Evolutionary conservation across 2,113 vertebrate genomes (phyloP).

Genomic region (Ailurus styani): DNA sequence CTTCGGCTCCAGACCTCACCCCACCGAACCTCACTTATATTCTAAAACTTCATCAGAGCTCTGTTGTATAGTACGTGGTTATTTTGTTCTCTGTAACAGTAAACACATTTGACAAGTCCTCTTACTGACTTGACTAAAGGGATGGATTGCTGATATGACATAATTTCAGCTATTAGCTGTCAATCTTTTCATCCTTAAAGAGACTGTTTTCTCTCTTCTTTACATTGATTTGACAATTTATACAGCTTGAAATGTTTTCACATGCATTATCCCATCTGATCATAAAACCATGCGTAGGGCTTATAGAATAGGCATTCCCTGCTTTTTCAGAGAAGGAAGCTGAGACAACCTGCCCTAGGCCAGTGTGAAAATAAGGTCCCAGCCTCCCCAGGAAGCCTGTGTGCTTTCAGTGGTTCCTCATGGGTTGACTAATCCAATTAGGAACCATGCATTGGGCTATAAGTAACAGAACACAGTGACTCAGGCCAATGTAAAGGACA

Average conservation of each 20-base stretch:
- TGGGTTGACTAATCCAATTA: fast-evolving
- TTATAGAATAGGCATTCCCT: background rate
- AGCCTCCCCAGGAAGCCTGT: background rate
- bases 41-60: no score
- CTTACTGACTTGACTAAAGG: background rate
- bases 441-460: no score
- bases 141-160: background rate
- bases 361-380: background rate
- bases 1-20: no score
- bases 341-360: background rate
- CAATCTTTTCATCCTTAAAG: background rate
- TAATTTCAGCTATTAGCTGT: slow-evolving; percentile 11
- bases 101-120: background rate
- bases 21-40: no score
- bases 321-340: background rate
- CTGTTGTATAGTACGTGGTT: background rate
- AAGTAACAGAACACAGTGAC: background rate
- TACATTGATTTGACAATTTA: background rate
- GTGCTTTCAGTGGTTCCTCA: background rate
- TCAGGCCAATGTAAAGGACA: background rate
- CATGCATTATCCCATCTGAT: background rate
- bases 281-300: background rate
- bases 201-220: background rate
- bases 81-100: background rate
- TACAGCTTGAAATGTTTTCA: background rate